Percentiles rank a stretch among this genome's conserved stretches.
Conservation (phyloP, 2,888 invertebrate species). For the Chorisops tibialis region DNA sequence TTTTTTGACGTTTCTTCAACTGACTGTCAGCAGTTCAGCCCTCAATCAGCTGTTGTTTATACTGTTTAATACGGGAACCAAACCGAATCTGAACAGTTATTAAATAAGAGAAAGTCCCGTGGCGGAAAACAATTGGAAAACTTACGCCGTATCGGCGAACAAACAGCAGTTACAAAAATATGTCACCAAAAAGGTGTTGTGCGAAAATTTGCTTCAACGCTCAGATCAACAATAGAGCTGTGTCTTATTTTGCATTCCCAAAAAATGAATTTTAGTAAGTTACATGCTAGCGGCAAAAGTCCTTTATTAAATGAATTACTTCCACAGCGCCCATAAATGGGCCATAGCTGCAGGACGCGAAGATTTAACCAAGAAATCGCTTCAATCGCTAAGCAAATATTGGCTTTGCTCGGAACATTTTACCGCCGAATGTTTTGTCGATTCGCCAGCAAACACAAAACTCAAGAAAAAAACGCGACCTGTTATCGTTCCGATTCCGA, state of each 20-base stretch:
- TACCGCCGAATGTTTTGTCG: constrained; percentile 31
- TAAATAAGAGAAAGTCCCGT: too few relatives aligned
- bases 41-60: too few relatives aligned
- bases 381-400: constrained; percentile 31
- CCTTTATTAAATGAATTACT: too few relatives aligned
- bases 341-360: constrained; percentile 30
- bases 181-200: constrained; percentile 36
- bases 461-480: constrained; percentile 30
- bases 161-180: constrained; percentile 10
- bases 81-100: too few relatives aligned
- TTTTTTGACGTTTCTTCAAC: too few relatives aligned
- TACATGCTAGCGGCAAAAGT: neutral
- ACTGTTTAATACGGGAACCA: too few relatives aligned
- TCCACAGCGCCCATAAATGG: constrained; percentile 30
- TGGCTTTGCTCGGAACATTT: constrained; percentile 34
- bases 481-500: constrained; percentile 29
- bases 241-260: constrained; percentile 37
- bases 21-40: too few relatives aligned
- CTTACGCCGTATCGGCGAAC: neutral
- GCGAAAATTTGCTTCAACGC: constrained; percentile 37
- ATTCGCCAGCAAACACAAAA: constrained; percentile 27
- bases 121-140: too few relatives aligned
- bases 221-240: constrained; percentile 32
- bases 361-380: constrained; percentile 27
- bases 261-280: constrained; percentile 37